A percentile compares a stretch with the other conserved stretches of the same genome.
Conservation (phyloP, 2,797 vertebrate genomes). For the Rhyacichthys aspro region DNA sequence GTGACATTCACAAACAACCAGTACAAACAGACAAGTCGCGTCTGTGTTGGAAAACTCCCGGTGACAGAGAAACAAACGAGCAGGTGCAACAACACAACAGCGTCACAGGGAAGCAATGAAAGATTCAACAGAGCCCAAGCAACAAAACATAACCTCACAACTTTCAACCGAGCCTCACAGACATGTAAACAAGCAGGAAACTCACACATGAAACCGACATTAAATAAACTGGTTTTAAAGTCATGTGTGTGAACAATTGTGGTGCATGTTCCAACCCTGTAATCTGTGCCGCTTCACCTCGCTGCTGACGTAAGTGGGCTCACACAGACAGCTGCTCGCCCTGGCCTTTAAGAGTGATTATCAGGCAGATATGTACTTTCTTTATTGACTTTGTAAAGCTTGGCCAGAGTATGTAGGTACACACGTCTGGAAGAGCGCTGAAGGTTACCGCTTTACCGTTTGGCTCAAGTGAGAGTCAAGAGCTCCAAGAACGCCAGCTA, state of each 20-base stretch:
- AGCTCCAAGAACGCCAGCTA: no score
- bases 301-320: slow-evolving; percentile 51
- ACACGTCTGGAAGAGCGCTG: slow-evolving; percentile 28
- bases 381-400: slow-evolving; percentile 50
- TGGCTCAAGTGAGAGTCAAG: no score
- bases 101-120: slow-evolving; percentile 8
- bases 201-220: not conserved
- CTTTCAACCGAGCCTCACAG: not conserved
- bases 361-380: slow-evolving; percentile 35
- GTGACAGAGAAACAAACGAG: slow-evolving; percentile 40
- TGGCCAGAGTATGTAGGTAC: slow-evolving; percentile 9
- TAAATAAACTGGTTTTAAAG: not conserved
- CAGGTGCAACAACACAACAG: slow-evolving; percentile 56
- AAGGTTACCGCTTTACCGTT: slow-evolving; percentile 20
- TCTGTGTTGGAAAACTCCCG: slow-evolving; percentile 6
- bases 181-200: not conserved
- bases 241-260: slow-evolving; percentile 48
- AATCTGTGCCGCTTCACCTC: slow-evolving; percentile 62
- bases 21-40: not conserved
- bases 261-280: slow-evolving; percentile 22
- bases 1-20: not conserved
- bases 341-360: slow-evolving; percentile 37
- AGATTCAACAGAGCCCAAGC: slow-evolving; percentile 18
- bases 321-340: slow-evolving; percentile 45
- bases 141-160: no score